phyloP scores from a whole-genome alignment of 1,140 invertebrate genomes.

The Drosophila baimaii region DNA sequence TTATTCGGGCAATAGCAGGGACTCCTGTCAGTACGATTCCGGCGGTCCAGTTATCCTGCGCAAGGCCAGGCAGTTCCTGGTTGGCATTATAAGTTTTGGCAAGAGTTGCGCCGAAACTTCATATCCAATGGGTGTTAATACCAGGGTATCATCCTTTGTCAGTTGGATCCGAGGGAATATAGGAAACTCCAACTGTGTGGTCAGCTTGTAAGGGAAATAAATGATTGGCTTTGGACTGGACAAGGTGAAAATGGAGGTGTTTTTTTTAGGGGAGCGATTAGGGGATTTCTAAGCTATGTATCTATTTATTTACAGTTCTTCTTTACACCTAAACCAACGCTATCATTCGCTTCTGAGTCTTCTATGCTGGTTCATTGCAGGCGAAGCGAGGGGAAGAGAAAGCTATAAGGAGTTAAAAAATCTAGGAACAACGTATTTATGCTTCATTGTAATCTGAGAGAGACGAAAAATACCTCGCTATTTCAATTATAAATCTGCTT shows the following conservation, averaged over 20 bases:
- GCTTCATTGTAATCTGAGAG: too few relatives aligned
- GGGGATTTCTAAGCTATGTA: too few relatives aligned
- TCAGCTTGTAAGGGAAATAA: constrained; percentile 38
- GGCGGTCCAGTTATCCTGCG: constrained; percentile 73
- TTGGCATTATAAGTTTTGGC: constrained; percentile 88
- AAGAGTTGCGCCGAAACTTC: constrained; percentile 85
- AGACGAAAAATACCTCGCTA: too few relatives aligned
- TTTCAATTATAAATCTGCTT: too few relatives aligned
- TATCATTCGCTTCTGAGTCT: too few relatives aligned
- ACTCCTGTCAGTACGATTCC: constrained; percentile 80
- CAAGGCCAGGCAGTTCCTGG: constrained; percentile 68
- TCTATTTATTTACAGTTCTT: too few relatives aligned
- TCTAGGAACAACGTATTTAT: too few relatives aligned
- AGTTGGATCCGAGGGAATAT: constrained; percentile 86
- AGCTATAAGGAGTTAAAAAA: too few relatives aligned
- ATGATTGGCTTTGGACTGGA: neutral
- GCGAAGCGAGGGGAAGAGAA: too few relatives aligned
- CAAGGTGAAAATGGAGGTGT: neutral
- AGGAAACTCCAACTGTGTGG: constrained; percentile 57
- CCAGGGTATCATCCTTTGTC: constrained; percentile 87
- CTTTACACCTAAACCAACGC: too few relatives aligned
- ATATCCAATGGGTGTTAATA: constrained; percentile 87
- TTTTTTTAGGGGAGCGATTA: neutral
- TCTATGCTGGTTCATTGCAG: too few relatives aligned
- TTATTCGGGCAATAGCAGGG: constrained; percentile 59